phyloP scores from a whole-genome alignment of 2,888 invertebrate genomes.

The Frankliniella intonsa region DNA sequence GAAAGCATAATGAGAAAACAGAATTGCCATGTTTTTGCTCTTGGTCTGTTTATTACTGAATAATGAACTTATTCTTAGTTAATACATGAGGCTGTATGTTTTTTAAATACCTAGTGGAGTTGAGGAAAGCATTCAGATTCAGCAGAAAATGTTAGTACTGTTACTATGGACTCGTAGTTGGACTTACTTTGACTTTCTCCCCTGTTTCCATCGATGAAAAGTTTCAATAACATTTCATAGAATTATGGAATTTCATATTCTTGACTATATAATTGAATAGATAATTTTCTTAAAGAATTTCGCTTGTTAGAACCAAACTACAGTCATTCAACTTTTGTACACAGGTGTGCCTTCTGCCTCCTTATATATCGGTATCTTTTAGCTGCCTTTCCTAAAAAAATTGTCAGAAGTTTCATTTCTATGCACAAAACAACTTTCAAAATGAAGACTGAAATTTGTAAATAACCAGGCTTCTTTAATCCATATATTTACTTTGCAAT shows the following conservation, averaged over 20 bases:
- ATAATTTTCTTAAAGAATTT: background rate
- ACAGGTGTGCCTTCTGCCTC: background rate
- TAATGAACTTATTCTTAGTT: too few relatives aligned
- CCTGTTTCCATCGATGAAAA: too few relatives aligned
- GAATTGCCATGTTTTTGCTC: too few relatives aligned
- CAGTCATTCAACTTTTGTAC: background rate
- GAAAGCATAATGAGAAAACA: too few relatives aligned
- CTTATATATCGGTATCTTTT: background rate
- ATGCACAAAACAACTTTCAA: background rate
- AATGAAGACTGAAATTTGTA: conserved; percentile 5
- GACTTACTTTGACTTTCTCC: too few relatives aligned
- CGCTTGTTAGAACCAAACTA: background rate
- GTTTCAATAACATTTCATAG: too few relatives aligned
- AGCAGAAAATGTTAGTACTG: too few relatives aligned
- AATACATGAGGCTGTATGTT: too few relatives aligned
- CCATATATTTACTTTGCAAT: background rate
- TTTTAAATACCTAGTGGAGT: too few relatives aligned
- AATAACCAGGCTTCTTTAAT: background rate
- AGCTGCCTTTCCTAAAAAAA: background rate
- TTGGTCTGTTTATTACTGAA: too few relatives aligned
- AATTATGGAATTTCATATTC: background rate
- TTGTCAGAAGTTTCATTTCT: background rate
- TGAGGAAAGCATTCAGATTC: too few relatives aligned
- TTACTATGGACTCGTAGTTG: too few relatives aligned
- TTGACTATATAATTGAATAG: background rate